Evolutionary conservation across 37 sponge, comb jelly and placozoan genomes (phyloP).

Genomic region (Agelas oroides): DNA sequence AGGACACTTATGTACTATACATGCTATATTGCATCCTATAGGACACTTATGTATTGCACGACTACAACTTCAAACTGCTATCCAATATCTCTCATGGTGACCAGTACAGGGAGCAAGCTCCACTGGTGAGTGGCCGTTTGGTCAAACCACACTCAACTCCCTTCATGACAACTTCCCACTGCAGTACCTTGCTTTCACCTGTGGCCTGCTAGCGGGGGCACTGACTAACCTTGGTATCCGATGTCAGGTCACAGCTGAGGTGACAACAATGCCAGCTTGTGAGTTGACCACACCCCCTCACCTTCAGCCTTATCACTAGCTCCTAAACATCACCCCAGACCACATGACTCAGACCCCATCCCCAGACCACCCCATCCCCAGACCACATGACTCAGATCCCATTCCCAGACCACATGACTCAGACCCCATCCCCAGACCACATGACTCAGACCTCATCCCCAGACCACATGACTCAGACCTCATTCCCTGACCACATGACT

Average conservation of each 20-base stretch:
- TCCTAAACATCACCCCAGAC: neutral
- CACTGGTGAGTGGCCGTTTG: slow-evolving; percentile 49
- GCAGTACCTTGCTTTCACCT: slow-evolving; percentile 83
- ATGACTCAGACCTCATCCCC: too few relatives aligned
- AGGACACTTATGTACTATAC: slow-evolving; percentile 89
- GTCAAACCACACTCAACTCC: too few relatives aligned
- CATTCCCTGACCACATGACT: too few relatives aligned
- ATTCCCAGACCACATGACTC: too few relatives aligned
- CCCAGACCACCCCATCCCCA: neutral
- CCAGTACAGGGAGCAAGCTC: slow-evolving; percentile 76
- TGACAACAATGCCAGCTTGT: slow-evolving; percentile 73
- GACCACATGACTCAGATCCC: neutral
- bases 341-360: neutral
- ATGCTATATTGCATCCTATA: slow-evolving; percentile 8
- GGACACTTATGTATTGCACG: slow-evolving; percentile 90
- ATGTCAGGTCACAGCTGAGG: slow-evolving; percentile 78
- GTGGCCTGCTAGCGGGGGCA: slow-evolving; percentile 87
- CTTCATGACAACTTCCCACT: neutral
- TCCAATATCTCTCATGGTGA: slow-evolving; percentile 50
- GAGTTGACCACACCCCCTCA: slow-evolving; percentile 18
- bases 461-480: too few relatives aligned
- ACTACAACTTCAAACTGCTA: slow-evolving; percentile 76
- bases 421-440: too few relatives aligned
- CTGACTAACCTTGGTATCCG: slow-evolving; percentile 75
- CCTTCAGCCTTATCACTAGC: neutral